Evolutionary conservation across 2,113 vertebrate species (phyloP), one percentile per base, ranked within the genome.

Genomic region (Anoura caudifer): DNA sequence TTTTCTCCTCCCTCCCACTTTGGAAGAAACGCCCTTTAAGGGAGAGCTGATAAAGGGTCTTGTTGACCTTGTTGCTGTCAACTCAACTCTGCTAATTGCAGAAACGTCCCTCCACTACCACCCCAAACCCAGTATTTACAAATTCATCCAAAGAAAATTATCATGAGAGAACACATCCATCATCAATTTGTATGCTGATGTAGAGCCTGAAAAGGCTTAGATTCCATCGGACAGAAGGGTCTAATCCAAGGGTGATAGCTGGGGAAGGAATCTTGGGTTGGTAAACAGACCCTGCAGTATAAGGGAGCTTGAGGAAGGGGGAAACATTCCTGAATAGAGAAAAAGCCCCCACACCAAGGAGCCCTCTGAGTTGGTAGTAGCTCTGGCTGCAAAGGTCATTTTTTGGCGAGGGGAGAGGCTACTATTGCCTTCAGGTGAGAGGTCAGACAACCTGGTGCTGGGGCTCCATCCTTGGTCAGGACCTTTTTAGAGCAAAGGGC

Each of bases 381-480:
- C 47, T 81, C 45, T 90, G n/a, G 12, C n/a, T 43, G 5, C 28
- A 83, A 77, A 56, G 41, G n/a, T 14, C 43, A 45, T 22, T 69
- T 54, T 22, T 33, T 14, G 38, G 17, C 11, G 24, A 13, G 36
- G 1, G 5, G n/a, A 31, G 4, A 20, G 36, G 8, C 43, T 59
- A 59, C 22, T 59, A 0, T 19, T 45, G 13, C 28, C 87, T 70
- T 20, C 12, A 8, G 67, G 17, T 24, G 50, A 82, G 22, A 36
- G 12, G 13, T 19, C 24, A 26, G 38, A 28, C 3, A 54, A 1
- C 38, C 20, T 5, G 0, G 2, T 24, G 9, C 38, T 69, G 38
- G 19, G 14, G 19, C 24, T 52, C 82, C 12, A 50, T 45, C 22
- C 31, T n/a, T 47, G 73, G 4, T 61, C 16, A 81, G 45, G 47